Conservation (phyloP, 2,888 invertebrate species). For the Amiota minor region DNA sequence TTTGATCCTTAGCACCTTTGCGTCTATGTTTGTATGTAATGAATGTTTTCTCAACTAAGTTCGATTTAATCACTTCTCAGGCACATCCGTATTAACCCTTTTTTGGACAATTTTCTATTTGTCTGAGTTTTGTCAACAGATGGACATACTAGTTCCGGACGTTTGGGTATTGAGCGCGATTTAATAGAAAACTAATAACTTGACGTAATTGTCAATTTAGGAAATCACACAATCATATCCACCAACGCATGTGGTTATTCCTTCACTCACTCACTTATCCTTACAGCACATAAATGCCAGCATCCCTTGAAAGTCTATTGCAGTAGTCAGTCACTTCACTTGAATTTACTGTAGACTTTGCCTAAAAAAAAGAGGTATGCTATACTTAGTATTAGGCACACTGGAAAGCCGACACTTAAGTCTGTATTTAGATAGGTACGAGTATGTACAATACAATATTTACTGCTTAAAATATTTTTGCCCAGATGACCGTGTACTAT, state of each 20-base stretch:
- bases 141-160: too few relatives aligned
- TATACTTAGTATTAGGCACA: too few relatives aligned
- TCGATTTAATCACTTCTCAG: constrained; percentile 5
- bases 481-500: too few relatives aligned
- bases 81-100: background rate
- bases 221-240: background rate
- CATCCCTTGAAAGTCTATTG: too few relatives aligned
- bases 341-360: too few relatives aligned
- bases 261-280: background rate
- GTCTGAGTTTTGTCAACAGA: background rate
- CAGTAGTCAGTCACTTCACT: too few relatives aligned
- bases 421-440: too few relatives aligned
- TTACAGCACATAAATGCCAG: background rate
- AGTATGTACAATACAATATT: too few relatives aligned
- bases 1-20: constrained; percentile 13
- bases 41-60: background rate
- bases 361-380: too few relatives aligned
- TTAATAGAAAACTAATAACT: constrained; percentile 17
- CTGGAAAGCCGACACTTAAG: too few relatives aligned
- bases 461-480: too few relatives aligned
- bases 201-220: constrained; percentile 4
- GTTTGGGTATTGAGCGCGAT: background rate
- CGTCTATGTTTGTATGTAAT: background rate
- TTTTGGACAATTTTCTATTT: background rate
- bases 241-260: background rate